Conservation (phyloP, 2,113 vertebrate genomes). For the Vulpes lagopus region DNA sequence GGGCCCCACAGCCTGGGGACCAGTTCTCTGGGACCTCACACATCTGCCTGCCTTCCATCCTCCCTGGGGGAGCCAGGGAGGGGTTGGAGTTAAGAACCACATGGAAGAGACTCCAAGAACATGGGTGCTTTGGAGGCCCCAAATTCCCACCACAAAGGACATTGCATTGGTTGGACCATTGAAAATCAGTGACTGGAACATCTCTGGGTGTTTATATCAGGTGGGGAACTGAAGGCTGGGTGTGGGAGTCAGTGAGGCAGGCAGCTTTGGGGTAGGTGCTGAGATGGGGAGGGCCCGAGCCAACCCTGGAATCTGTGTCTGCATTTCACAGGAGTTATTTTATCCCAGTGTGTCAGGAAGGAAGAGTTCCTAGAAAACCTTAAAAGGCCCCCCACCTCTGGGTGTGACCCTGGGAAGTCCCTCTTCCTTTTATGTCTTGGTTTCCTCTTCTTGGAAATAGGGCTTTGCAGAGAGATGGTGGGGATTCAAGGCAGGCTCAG, state of each 20-base stretch:
- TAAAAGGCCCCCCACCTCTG: neutral
- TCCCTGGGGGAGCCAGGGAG: neutral
- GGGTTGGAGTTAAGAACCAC: neutral
- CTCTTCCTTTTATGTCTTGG: neutral
- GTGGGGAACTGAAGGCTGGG: neutral
- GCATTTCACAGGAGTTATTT: neutral
- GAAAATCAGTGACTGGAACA: neutral
- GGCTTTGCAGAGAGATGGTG: neutral
- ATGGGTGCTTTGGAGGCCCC: neutral
- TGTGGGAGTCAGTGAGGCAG: neutral
- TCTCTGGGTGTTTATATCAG: neutral
- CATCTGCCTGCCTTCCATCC: neutral
- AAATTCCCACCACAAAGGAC: neutral
- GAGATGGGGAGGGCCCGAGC: neutral
- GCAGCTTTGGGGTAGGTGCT: neutral
- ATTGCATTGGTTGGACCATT: neutral
- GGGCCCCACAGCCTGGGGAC: neutral
- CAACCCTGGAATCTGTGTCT: neutral
- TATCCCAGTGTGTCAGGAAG: neutral
- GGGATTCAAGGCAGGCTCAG: neutral
- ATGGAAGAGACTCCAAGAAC: neutral
- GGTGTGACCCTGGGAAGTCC: neutral
- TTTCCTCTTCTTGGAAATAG: conserved; percentile 18
- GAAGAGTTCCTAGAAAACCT: neutral
- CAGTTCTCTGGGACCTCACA: neutral